Conservation (phyloP, 2,113 vertebrate species). For the Ramphastos sulfuratus region DNA sequence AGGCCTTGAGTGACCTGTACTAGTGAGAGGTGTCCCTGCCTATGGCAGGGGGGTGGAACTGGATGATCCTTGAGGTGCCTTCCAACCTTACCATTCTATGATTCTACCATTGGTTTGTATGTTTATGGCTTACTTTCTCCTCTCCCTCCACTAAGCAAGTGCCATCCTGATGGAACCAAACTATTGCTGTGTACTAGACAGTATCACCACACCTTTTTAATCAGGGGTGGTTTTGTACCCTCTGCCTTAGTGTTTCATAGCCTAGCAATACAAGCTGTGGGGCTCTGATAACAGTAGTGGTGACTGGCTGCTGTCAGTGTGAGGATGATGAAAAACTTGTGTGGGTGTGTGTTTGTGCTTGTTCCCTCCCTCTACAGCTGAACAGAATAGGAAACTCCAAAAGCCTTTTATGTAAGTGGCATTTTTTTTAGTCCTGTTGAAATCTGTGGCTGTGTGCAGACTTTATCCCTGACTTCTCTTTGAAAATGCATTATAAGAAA, state of each 20-base stretch:
- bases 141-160: background rate
- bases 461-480: background rate
- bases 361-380: background rate
- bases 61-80: too few species aligned
- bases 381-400: slow-evolving; percentile 43
- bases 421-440: background rate
- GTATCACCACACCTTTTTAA: background rate
- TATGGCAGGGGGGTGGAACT: too few species aligned
- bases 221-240: slow-evolving; percentile 1
- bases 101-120: background rate
- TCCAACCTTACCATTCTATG: too few species aligned
- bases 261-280: background rate
- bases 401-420: slow-evolving; percentile 38
- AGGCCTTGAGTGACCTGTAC: too few species aligned
- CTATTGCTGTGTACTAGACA: background rate
- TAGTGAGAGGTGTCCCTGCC: too few species aligned
- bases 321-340: slow-evolving; percentile 25
- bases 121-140: background rate
- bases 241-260: background rate
- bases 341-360: background rate
- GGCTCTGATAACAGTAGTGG: slow-evolving; percentile 10
- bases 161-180: background rate
- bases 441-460: background rate
- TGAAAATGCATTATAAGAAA: background rate
- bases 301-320: slow-evolving; percentile 32